Percentiles rank a stretch among this genome's conserved stretches.
Conservation (phyloP, 30 jellyfish, hydroid and myxozoan species). For the Turritopsis dohrnii region DNA sequence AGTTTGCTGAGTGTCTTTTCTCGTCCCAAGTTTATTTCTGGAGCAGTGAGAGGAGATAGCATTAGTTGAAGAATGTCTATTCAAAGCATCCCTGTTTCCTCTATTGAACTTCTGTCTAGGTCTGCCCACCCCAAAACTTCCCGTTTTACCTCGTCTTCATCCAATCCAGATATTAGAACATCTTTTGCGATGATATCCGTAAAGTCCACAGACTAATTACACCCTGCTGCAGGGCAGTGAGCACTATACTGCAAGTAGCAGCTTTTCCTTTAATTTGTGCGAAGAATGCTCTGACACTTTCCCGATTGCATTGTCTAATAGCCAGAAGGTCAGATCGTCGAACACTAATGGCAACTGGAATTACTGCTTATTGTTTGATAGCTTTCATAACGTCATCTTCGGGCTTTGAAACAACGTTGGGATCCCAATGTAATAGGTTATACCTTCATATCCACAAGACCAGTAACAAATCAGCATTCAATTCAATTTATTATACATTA, state of each 20-base stretch:
- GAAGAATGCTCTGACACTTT: too few relatives aligned
- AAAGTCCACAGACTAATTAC: neutral
- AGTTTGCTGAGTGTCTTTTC: neutral
- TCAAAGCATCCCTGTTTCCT: neutral
- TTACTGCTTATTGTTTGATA: neutral
- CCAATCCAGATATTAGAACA: neutral
- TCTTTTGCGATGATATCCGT: too few relatives aligned
- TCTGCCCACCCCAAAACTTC: constrained; percentile 13
- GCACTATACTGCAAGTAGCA: too few relatives aligned
- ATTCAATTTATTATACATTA: too few relatives aligned
- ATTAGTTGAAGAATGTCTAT: neutral
- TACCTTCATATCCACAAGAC: too few relatives aligned
- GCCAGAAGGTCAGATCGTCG: too few relatives aligned
- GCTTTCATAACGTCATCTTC: neutral
- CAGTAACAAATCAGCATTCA: too few relatives aligned
- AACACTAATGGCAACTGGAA: too few relatives aligned
- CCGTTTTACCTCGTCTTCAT: neutral
- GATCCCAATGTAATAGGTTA: neutral
- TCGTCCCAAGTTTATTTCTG: too few relatives aligned
- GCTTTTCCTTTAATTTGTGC: too few relatives aligned
- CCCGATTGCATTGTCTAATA: too few relatives aligned
- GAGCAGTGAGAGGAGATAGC: neutral
- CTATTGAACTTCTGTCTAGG: neutral
- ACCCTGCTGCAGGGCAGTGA: neutral
- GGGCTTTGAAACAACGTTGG: neutral